phyloP scores from a whole-genome alignment of 2,888 invertebrate species.

The Brenthis ino region DNA sequence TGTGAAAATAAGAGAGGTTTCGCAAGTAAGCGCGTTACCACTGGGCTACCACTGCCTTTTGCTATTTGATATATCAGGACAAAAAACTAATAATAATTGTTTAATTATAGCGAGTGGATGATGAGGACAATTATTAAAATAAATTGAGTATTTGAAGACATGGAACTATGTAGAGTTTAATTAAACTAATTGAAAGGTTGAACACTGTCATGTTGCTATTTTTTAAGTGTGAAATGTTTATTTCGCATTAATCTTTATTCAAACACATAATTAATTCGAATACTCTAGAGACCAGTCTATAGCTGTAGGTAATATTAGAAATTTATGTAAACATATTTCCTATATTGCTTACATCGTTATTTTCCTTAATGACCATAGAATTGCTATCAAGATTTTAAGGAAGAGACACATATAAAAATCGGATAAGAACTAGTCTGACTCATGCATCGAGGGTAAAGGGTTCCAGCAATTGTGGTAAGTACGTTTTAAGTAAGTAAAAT shows the following conservation, averaged over 20 bases:
- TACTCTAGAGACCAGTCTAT: slow-evolving; percentile 20
- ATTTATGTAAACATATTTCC: background rate
- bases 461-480: too few relatives aligned
- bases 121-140: background rate
- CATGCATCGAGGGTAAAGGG: too few relatives aligned
- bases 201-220: slow-evolving; percentile 2
- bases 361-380: background rate
- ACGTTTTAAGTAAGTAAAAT: too few relatives aligned
- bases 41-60: too few relatives aligned
- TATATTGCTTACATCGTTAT: background rate
- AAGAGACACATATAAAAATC: too few relatives aligned
- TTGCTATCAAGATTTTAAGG: background rate
- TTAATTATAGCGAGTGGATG: slow-evolving; percentile 3
- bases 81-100: background rate
- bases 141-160: slow-evolving; percentile 10
- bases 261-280: slow-evolving; percentile 1
- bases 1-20: too few relatives aligned
- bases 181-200: background rate
- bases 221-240: background rate
- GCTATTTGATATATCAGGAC: background rate
- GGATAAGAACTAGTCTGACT: too few relatives aligned
- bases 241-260: slow-evolving; percentile 1
- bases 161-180: slow-evolving; percentile 2
- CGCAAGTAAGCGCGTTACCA: too few relatives aligned
- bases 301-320: background rate